Evolutionary conservation across 1,140 invertebrate genomes (phyloP).

Genomic region (Pseudomyrmex flavicornis): DNA sequence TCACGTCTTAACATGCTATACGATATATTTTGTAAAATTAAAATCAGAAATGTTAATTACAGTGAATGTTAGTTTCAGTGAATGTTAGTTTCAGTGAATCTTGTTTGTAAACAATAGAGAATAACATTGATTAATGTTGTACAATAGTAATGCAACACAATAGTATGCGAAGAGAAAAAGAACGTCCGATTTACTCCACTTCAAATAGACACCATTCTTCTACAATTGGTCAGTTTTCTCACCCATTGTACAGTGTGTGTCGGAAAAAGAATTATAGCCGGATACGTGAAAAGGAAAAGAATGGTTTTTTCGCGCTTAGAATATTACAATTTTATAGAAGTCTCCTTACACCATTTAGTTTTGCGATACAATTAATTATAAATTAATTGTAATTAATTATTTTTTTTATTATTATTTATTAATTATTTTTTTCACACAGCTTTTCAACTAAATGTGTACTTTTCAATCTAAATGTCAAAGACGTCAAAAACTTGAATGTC

Average conservation of each 20-base stretch:
- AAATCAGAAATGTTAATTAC: not conserved
- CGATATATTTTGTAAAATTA: not conserved
- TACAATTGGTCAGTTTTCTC: constrained; percentile 54
- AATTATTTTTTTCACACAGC: not conserved
- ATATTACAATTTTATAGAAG: not conserved
- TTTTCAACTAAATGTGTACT: not conserved
- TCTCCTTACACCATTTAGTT: not conserved
- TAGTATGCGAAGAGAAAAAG: constrained; percentile 52
- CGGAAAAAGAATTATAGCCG: constrained; percentile 18
- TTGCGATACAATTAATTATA: not conserved
- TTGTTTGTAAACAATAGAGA: not conserved
- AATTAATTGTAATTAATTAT: not conserved
- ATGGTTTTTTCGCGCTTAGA: not conserved
- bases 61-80: not conserved
- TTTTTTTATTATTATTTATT: not conserved
- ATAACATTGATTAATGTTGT: constrained; percentile 29
- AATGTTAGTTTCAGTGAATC: not conserved
- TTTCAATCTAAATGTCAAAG: constrained; percentile 4
- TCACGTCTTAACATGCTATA: not conserved
- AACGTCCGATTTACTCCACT: constrained; percentile 38
- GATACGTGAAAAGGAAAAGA: not conserved
- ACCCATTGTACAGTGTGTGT: constrained; percentile 35
- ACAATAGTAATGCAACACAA: constrained; percentile 7
- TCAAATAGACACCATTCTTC: constrained; percentile 39
- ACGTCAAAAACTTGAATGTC: not conserved